Evolutionary conservation across 2,113 vertebrate species (phyloP).

Genomic region (Numenius arquata): DNA sequence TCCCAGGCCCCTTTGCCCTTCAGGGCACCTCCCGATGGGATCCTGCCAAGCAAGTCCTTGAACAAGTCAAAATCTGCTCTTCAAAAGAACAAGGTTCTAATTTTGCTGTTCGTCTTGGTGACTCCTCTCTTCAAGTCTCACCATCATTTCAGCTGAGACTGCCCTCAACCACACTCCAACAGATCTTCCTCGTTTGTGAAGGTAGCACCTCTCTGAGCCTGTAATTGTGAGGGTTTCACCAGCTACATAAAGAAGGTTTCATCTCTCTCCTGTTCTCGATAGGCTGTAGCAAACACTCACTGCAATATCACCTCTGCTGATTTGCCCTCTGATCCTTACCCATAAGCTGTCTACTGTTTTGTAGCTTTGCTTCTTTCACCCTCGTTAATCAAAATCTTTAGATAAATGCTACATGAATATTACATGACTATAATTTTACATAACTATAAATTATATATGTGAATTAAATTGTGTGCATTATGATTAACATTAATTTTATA

Average conservation of each 20-base stretch:
- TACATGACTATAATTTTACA: neutral
- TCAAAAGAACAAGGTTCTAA: neutral
- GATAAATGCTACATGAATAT: neutral
- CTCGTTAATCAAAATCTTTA: slow-evolving; percentile 10
- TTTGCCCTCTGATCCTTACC: neutral
- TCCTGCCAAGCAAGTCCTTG: neutral
- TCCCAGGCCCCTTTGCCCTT: neutral
- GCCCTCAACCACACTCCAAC: neutral
- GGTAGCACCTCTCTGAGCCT: neutral
- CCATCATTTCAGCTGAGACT: neutral
- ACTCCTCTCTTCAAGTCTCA: neutral
- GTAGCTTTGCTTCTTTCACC: neutral
- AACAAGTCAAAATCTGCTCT: neutral
- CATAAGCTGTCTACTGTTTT: neutral
- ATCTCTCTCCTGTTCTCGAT: neutral
- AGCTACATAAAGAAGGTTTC: neutral
- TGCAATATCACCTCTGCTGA: neutral
- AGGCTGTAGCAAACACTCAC: neutral
- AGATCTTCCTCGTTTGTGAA: neutral
- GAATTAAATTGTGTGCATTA: neutral
- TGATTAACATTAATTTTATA: neutral
- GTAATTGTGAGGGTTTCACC: neutral
- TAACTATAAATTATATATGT: neutral
- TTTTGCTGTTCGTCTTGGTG: neutral
- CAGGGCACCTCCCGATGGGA: neutral